Evolutionary conservation across 2,113 vertebrate genomes (phyloP), one percentile per base, ranked within the genome.

Genomic region (Siniperca chuatsi): DNA sequence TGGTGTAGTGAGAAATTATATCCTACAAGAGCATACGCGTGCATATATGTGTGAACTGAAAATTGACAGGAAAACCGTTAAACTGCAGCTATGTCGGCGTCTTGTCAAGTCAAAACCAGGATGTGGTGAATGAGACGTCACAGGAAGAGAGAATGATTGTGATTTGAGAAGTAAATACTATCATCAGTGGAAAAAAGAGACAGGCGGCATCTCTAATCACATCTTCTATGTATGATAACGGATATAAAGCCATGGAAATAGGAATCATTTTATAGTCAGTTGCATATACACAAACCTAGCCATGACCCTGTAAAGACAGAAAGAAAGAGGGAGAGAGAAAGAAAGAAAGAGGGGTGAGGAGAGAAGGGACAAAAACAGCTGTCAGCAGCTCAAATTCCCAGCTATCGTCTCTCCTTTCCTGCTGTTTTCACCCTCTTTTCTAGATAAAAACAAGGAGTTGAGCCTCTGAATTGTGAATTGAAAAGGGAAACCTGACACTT

Each of bases 401-500:
- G 57, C 82, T 66, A 84, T 85, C 90, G 54, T 86, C 86, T 94
- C 89, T 75, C 57, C 85, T 90, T 85, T 83, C 87, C 74, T 84
- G 61, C 87, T 90, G 83, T 81, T 90, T 92, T 93, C 88, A 87
- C 64, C 86, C 85, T 87, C 83, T 89, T 90, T 89, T 90, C 83
- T 84, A 84, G 91, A 95, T 93, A 94, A 93, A 94, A 90, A 90
- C 81, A 88, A 92, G 80, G 86, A 93, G 84, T 89, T 89, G 90
- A 92, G 91, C 87, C 83, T 78, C 77, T 86, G 62, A 89, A 90
- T 85, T 79, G 87, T 87, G 62, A 89, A 90, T 85, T 79, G 87
- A 92, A 89, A 92, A 85, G 81, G 81, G 93, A 94, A 94, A 95
- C 90, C 82, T 68, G 92, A 94, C 84, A 93, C 93, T 91, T 75